Evolutionary conservation across 2,113 vertebrate genomes (phyloP).

Genomic region (Ptilorrhoa leucosticta): DNA sequence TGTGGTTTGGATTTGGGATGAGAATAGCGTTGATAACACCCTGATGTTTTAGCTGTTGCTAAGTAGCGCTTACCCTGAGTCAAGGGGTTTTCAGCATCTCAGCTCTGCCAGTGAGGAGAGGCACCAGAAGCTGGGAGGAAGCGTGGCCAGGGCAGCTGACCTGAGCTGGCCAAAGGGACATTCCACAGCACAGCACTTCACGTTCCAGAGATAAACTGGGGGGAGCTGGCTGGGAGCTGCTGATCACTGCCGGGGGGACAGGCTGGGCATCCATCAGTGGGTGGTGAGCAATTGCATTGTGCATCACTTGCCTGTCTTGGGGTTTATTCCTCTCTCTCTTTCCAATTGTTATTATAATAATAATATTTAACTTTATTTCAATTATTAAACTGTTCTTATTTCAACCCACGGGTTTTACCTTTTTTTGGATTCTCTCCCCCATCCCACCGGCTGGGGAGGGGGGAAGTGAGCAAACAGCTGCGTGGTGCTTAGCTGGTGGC

Average conservation of each 20-base stretch:
- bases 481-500: not conserved
- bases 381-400: not conserved
- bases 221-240: not conserved
- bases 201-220: not conserved
- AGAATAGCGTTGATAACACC: not conserved
- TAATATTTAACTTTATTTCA: not conserved
- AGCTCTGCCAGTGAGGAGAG: not conserved
- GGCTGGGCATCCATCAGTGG: not conserved
- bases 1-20: not conserved
- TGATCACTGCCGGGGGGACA: too few relatives aligned
- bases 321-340: not conserved
- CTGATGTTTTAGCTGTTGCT: not conserved
- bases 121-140: not conserved
- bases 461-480: not conserved
- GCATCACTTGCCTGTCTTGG: not conserved
- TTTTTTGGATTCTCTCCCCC: not conserved
- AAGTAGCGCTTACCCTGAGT: not conserved
- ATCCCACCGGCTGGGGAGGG: not conserved
- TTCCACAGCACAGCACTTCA: not conserved
- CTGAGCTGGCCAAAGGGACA: not conserved
- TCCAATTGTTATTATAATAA: not conserved
- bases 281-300: not conserved
- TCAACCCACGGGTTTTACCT: not conserved
- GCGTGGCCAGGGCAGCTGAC: accelerated
- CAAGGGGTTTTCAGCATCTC: not conserved